Evolutionary conservation across 2,888 invertebrate genomes (phyloP).

Genomic region (Ischnus inquisitorius): DNA sequence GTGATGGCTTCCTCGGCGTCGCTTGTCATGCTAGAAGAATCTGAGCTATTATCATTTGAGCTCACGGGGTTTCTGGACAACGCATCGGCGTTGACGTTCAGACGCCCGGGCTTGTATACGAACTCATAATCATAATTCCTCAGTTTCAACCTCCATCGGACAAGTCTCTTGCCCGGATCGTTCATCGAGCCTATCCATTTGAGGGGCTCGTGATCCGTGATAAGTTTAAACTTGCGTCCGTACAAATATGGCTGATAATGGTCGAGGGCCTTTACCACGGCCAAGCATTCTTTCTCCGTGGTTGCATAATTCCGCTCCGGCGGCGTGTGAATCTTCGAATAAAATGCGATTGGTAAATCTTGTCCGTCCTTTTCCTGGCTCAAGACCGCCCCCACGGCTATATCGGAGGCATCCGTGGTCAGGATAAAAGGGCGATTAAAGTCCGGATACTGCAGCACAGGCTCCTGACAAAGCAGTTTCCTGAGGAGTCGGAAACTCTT

Average conservation of each 20-base stretch:
- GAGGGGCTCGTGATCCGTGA: constrained; percentile 52
- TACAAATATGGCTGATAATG: constrained; percentile 6
- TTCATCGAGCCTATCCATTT: constrained; percentile 49
- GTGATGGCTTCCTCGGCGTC: no score
- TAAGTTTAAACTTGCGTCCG: constrained; percentile 38
- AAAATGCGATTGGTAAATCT: not conserved
- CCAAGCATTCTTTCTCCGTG: not conserved
- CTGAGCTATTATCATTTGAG: not conserved
- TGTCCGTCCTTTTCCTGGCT: not conserved
- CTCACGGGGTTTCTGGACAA: not conserved
- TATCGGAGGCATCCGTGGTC: not conserved
- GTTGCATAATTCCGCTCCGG: not conserved
- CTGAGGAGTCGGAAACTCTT: no score
- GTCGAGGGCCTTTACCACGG: no score
- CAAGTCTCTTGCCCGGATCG: constrained; percentile 17
- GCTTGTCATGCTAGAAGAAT: not conserved
- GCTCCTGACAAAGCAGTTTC: not conserved
- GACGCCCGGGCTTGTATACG: not conserved
- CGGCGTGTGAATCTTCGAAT: not conserved
- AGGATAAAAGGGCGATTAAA: not conserved
- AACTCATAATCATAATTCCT: constrained; percentile 23
- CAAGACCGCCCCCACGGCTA: not conserved
- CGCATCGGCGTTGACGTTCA: not conserved
- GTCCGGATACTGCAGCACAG: not conserved
- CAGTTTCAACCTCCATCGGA: constrained; percentile 36